Percentiles rank a stretch among this genome's conserved stretches.
These are phyloP conservation scores for Drosophila macrospina DNA, from an alignment of 2,888 invertebrate species.

Conservation along the genomic window DNA sequence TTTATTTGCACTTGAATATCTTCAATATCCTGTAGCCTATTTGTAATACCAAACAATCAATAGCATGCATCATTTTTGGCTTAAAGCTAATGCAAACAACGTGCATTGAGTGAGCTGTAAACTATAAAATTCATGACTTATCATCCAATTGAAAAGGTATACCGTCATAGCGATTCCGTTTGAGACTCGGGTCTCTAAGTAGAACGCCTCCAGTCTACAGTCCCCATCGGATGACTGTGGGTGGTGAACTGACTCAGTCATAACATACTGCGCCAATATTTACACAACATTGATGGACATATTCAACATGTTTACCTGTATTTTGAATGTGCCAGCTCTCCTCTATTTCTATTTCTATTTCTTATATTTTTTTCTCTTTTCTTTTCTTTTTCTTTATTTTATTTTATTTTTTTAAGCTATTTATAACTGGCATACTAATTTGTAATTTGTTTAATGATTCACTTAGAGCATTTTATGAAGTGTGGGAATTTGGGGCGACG, in stretches of 20 bases:
- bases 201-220: constrained; percentile 20
- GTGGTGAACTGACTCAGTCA: constrained; percentile 39
- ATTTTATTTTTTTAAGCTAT: constrained; percentile 55
- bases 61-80: constrained; percentile 20
- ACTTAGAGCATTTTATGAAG: constrained; percentile 66
- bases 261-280: constrained; percentile 69
- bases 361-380: constrained; percentile 26
- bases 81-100: constrained; percentile 16
- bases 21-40: constrained; percentile 10
- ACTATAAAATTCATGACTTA: constrained; percentile 40
- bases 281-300: constrained; percentile 74
- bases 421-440: constrained; percentile 78
- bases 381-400: constrained; percentile 22
- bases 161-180: not conserved
- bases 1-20: not conserved
- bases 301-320: constrained; percentile 64
- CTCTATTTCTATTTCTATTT: constrained; percentile 24
- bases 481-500: constrained; percentile 61
- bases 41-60: constrained; percentile 18
- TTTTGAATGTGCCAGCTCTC: constrained; percentile 45
- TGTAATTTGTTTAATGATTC: constrained; percentile 79
- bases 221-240: constrained; percentile 41
- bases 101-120: constrained; percentile 32
- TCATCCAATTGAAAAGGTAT: constrained; percentile 24
- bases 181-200: not conserved